Base-by-base conservation (phyloP, 23 tunicate species). In the Phallusia fumigata region DNA sequence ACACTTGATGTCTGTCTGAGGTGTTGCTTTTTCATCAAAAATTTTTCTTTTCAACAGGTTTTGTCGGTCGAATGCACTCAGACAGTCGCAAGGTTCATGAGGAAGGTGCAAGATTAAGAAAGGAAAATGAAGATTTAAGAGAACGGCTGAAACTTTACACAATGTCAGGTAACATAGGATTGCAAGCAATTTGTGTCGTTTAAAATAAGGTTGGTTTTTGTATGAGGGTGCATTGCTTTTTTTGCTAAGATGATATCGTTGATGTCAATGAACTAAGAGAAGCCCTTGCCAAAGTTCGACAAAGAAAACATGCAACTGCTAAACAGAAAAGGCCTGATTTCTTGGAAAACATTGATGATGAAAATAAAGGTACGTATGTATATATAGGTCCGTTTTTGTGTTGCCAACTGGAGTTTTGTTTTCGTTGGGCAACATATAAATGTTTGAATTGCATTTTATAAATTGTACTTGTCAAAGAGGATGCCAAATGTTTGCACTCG, bases 81-180 rank as follows among this genome's bases (percentile, higher is more conserved):
- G 87, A 94, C 26, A 83, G 85, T 32, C 75, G 88, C 35, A 81
- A 84, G 24, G 36, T 52, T 5, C 82, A 80, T 35, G 84, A 82
- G 10, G 94, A 94, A 79, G 82, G 75, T 0, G 79, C 35, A 6
- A 74, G 94, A 74, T 35, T 94, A 0, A 65, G 88, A 49, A 79
- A 69, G 18, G 98, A 94, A 58, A 94, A 94, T 52, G 76, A 79
- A 74, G 98, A 89, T 22, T 50, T 89, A 32, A 33, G 94, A 31
- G 85, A 94, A 28, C 47, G 91, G 35, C 53, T 94, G 24, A 52
- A 45, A 31, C 76, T 89, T 12, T 79, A 91, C 35, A 53, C 90
- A 16, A 52, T 85, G 47, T 80, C 83, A 28, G 88, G 94, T 89
- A 58, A 21, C 69, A 58, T 24, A 6, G 69, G 13, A 22, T 58